Evolutionary conservation across 2,888 invertebrate species (phyloP).

Genomic region (Mythimna vitellina): DNA sequence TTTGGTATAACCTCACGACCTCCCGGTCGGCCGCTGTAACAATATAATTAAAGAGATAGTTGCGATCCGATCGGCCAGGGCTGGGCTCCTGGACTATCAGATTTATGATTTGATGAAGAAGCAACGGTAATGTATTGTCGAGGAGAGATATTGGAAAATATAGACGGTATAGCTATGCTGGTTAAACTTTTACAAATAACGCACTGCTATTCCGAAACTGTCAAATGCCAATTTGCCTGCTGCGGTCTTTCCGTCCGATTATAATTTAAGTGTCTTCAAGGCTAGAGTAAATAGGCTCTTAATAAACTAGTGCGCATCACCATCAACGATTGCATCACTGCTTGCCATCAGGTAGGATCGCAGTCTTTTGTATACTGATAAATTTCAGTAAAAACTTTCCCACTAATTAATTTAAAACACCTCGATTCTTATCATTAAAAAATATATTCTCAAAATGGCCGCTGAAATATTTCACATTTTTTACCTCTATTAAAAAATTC

Average conservation of each 20-base stretch:
- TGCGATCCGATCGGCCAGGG: constrained; percentile 70
- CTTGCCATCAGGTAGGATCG: no score
- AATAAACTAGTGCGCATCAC: no score
- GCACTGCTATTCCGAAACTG: background rate
- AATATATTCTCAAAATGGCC: background rate
- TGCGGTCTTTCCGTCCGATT: no score
- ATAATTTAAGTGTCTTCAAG: no score
- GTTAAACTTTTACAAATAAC: background rate
- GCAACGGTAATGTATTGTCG: constrained; percentile 54
- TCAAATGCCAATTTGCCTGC: no score
- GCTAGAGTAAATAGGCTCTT: no score
- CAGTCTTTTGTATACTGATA: background rate
- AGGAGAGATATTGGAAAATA: constrained; percentile 36
- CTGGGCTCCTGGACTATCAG: constrained; percentile 63
- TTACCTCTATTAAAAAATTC: background rate
- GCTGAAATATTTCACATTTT: background rate
- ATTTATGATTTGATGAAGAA: constrained; percentile 63
- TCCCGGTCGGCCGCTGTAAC: constrained; percentile 83
- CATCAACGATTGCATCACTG: no score
- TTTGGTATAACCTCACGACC: constrained; percentile 90
- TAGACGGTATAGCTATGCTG: background rate
- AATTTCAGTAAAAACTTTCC: background rate
- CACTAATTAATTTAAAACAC: background rate
- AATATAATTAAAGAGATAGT: constrained; percentile 90
- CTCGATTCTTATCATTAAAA: background rate